Conservation (phyloP, 2,888 invertebrate species). For the Oxystoma pomonae region DNA sequence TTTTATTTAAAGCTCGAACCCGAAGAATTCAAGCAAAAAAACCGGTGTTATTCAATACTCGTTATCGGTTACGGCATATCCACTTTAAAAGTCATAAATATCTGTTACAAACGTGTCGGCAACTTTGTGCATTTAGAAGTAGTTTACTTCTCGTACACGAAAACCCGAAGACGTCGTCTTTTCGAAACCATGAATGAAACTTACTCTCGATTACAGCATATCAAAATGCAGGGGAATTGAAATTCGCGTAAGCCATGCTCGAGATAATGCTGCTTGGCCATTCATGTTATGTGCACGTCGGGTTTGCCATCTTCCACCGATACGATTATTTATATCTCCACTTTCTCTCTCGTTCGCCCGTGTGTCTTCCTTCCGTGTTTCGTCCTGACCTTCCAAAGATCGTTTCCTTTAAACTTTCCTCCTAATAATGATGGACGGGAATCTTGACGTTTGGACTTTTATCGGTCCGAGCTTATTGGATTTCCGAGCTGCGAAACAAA, state of each 20-base stretch:
- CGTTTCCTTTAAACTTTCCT: slow-evolving; percentile 29
- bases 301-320: slow-evolving; percentile 1
- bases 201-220: slow-evolving; percentile 19
- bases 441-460: slow-evolving; percentile 13
- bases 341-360: neutral
- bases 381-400: slow-evolving; percentile 13
- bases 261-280: slow-evolving; percentile 23
- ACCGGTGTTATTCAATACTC: neutral
- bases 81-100: neutral
- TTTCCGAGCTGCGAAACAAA: slow-evolving; percentile 15
- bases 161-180: neutral
- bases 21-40: neutral
- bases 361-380: slow-evolving; percentile 2
- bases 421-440: slow-evolving; percentile 29
- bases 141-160: neutral
- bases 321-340: slow-evolving; percentile 3
- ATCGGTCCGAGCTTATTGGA: slow-evolving; percentile 30
- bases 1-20: neutral
- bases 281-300: slow-evolving; percentile 1
- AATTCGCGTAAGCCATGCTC: slow-evolving; percentile 32
- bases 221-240: slow-evolving; percentile 34
- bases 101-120: neutral
- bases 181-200: neutral
- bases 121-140: neutral
- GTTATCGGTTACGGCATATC: neutral